Percentiles rank a stretch among this genome's conserved stretches.
Evolutionary conservation across 2,113 vertebrate genomes (phyloP).

Genomic region (Xerus inauris): DNA sequence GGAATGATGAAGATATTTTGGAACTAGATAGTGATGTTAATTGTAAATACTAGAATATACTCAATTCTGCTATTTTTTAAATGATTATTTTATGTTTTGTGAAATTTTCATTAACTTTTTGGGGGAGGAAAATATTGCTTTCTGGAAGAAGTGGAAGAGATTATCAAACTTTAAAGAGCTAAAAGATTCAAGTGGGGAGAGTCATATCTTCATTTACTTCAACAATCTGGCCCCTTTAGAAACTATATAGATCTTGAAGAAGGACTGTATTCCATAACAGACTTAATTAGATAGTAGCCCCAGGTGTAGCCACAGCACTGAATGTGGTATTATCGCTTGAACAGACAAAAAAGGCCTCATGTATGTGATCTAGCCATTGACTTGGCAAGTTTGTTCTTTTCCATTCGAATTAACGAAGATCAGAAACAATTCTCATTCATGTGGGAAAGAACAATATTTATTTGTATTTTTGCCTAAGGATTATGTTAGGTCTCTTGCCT

Average conservation of each 20-base stretch:
- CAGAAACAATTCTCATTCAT: background rate
- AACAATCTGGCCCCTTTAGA: background rate
- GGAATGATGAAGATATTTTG: background rate
- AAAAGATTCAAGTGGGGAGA: background rate
- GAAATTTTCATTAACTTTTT: background rate
- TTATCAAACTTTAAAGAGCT: background rate
- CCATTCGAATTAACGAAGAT: background rate
- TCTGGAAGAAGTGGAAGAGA: background rate
- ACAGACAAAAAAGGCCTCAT: background rate
- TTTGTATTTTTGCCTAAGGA: background rate
- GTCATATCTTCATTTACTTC: background rate
- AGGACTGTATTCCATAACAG: background rate
- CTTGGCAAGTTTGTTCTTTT: background rate
- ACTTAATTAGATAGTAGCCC: background rate
- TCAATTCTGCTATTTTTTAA: background rate
- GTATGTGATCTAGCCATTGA: background rate
- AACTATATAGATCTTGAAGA: background rate
- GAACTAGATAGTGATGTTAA: background rate
- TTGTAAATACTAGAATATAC: background rate
- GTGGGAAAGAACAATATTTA: background rate
- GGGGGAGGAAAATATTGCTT: background rate
- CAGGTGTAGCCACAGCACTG: background rate
- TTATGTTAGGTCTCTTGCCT: background rate
- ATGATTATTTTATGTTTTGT: background rate
- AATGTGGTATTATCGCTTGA: background rate